phyloP scores from a whole-genome alignment of 2,888 invertebrate genomes.

The Limnephilus lunatus region DNA sequence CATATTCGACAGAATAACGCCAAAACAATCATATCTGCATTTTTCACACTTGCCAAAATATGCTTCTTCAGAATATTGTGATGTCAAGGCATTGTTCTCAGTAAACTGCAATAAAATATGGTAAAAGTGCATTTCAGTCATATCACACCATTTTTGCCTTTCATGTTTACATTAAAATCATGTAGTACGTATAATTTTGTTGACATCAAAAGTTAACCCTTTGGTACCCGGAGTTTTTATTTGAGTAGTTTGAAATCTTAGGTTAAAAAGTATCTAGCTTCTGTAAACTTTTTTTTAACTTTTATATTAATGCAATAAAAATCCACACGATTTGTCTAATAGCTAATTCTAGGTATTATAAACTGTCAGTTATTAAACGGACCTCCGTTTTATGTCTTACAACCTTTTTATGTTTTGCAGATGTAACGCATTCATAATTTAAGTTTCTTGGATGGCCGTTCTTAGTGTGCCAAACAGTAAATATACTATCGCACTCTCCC shows the following conservation, averaged over 20 bases:
- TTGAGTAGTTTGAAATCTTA: background rate
- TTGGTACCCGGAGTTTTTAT: background rate
- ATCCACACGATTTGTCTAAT: background rate
- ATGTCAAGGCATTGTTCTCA: background rate
- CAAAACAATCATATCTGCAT: background rate
- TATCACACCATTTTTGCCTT: background rate
- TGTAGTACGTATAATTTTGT: background rate
- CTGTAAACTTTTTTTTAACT: background rate
- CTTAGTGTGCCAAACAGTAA: background rate
- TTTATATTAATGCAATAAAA: background rate
- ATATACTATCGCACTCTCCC: background rate
- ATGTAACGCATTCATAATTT: background rate
- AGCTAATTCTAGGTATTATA: background rate
- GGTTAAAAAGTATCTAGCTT: background rate
- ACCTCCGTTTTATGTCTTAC: background rate
- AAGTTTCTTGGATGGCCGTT: background rate
- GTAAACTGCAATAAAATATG: background rate
- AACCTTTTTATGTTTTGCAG: background rate
- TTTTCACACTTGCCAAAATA: background rate
- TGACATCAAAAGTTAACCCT: background rate
- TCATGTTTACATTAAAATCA: background rate
- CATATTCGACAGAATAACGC: background rate
- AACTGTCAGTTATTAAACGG: background rate
- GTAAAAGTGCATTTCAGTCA: background rate
- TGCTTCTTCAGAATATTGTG: background rate